These are phyloP conservation scores for Phthorimaea operculella DNA, from an alignment of 1,140 invertebrate species.

Conservation along the genomic window DNA sequence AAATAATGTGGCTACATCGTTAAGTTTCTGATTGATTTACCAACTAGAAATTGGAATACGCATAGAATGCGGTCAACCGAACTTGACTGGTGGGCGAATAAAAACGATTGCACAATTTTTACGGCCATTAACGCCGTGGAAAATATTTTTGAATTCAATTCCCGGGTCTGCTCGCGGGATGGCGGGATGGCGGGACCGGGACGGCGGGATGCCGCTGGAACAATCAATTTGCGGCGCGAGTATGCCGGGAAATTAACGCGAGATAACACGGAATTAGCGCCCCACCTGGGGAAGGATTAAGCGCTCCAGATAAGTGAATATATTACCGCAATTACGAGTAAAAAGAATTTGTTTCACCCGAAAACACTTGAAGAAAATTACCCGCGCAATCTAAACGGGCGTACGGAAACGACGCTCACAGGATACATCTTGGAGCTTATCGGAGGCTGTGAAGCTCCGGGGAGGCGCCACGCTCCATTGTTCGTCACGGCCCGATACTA, in stretches of 20 bases:
- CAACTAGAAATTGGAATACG: no score
- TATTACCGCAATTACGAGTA: constrained; percentile 37
- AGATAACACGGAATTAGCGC: constrained; percentile 47
- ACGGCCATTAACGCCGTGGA: neutral
- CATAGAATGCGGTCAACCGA: neutral
- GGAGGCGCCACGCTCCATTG: constrained; percentile 19
- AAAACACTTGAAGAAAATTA: constrained; percentile 23
- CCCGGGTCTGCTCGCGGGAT: neutral
- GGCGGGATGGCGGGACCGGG: no score
- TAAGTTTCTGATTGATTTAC: no score
- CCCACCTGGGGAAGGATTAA: constrained; percentile 48
- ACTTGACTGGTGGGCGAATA: neutral
- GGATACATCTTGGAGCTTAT: constrained; percentile 31
- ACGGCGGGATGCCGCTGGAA: constrained; percentile 15
- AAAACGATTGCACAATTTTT: neutral
- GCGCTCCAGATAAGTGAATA: constrained; percentile 48
- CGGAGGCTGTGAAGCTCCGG: constrained; percentile 14
- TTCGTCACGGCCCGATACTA: constrained; percentile 28
- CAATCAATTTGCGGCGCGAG: constrained; percentile 43
- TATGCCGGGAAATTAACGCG: constrained; percentile 44
- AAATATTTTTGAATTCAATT: constrained; percentile 6
- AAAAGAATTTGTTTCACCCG: constrained; percentile 44
- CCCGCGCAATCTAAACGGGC: constrained; percentile 33
- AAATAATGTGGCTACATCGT: no score
- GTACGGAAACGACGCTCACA: constrained; percentile 17